Evolutionary conservation across 2,797 vertebrate genomes (phyloP).

Genomic region (Psittacula echo): DNA sequence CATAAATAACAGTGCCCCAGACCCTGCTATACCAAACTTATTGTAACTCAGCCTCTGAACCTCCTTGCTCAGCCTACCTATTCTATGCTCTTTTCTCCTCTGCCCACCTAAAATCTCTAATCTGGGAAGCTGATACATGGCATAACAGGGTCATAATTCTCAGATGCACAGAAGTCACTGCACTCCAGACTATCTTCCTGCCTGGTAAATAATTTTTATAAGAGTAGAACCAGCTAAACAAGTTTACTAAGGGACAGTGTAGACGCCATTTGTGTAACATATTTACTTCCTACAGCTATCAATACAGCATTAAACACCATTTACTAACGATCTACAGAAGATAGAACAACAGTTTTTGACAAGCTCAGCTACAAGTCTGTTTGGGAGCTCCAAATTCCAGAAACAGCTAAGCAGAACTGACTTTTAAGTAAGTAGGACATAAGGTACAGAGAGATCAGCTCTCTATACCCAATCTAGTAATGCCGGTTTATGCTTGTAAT

Average conservation of each 20-base stretch:
- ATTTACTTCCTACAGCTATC: not conserved
- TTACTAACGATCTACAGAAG: not conserved
- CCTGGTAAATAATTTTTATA: not conserved
- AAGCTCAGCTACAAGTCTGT: not conserved
- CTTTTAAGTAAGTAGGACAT: not conserved
- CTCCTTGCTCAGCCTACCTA: not conserved
- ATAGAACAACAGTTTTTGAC: not conserved
- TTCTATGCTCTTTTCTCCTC: not conserved
- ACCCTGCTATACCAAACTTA: accelerated
- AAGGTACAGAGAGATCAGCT: not conserved
- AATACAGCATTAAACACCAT: not conserved
- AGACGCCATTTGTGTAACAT: not conserved
- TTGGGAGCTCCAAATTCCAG: not conserved
- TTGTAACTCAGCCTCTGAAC: not conserved
- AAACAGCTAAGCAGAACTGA: not conserved
- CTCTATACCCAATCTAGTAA: not conserved
- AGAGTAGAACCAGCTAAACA: not conserved
- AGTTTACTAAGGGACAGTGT: not conserved
- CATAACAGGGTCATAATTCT: not conserved
- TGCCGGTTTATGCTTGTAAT: not conserved
- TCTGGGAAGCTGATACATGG: not conserved
- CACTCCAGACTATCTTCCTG: not conserved
- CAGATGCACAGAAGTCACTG: not conserved
- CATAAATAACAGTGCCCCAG: not conserved
- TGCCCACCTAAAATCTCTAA: not conserved